Conservation (phyloP, 2,113 vertebrate genomes). For the Indri indri region DNA sequence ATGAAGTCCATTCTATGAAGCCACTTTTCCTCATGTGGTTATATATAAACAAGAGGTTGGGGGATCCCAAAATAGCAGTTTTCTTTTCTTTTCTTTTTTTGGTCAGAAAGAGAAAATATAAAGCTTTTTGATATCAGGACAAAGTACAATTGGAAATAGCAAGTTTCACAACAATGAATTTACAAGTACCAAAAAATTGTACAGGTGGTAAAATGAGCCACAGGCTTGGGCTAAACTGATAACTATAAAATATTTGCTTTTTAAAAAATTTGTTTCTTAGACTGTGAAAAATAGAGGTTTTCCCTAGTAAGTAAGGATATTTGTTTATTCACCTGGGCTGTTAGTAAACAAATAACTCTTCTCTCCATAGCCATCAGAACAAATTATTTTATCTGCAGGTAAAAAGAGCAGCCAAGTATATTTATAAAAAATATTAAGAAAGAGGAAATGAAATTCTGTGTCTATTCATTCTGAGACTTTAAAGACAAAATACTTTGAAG, state of each 20-base stretch:
- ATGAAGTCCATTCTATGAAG: background rate
- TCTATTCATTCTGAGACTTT: background rate
- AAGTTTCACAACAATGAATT: slow-evolving; percentile 26
- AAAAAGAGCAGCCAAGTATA: background rate
- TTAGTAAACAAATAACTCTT: background rate
- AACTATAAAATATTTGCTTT: background rate
- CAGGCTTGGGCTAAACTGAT: background rate
- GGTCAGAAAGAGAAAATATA: background rate
- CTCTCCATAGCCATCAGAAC: background rate
- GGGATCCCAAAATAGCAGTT: background rate
- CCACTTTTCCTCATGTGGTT: background rate
- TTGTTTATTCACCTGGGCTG: background rate
- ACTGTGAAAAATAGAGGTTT: background rate
- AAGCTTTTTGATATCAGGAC: background rate
- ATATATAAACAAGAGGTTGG: background rate
- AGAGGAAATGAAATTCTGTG: slow-evolving; percentile 20
- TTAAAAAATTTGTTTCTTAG: background rate
- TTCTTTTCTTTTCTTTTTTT: background rate
- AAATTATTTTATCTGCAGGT: background rate
- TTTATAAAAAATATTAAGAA: background rate
- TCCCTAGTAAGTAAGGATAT: background rate
- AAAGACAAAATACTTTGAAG: slow-evolving; percentile 9
- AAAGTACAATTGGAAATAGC: background rate
- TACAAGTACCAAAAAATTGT: background rate
- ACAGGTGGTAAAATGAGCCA: background rate